Base-by-base conservation (phyloP, 2,113 vertebrate genomes). In the Xerus inauris region DNA sequence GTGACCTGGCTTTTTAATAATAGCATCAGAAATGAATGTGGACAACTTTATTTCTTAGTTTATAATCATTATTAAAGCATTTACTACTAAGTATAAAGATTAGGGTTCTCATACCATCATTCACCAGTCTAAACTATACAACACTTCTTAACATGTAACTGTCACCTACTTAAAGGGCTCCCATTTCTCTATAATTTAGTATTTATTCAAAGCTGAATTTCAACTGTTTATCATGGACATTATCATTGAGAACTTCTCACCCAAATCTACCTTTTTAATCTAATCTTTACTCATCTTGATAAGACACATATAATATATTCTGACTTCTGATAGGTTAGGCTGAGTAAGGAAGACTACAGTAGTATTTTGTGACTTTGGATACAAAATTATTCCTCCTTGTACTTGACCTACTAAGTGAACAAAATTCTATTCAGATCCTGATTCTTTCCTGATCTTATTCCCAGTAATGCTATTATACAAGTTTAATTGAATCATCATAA, bases 51-150 rank as follows among this genome's bases (percentile, higher is more conserved):
- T 95, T 97, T 76, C 75, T 80, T 76, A 69, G 79, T 82, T 71
- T 93, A 83, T 79, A 94, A 85, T 71, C 49, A 91, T 93, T 94
- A 94, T 95, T 93, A 83, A 87, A 96, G 64, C 82, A 93, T 97
- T 89, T 93, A 91, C 86, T 71, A 64, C 72, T 89, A 95, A 96
- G 40, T 79, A 82, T 86, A 94, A 94, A 96, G 19, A 86, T 38
- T 76, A 81, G 28, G 13, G 38, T 92, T 75, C 93, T 87, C 85
- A 73, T 86, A 93, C 26, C 49, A 96, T 79, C 42, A 80, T 49
- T 97, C 26, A 51, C 22, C 49, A 77, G 16, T 47, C 42, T 96
- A 93, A 62, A 86, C 62, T 85, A 77, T 22, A 80, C 6, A 93
- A 64, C 2, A 91, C 30, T 89, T 40, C 69, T 94, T 47, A 75